phyloP scores from a whole-genome alignment of 2,797 vertebrate species.

The Brachyalestes nurse region DNA sequence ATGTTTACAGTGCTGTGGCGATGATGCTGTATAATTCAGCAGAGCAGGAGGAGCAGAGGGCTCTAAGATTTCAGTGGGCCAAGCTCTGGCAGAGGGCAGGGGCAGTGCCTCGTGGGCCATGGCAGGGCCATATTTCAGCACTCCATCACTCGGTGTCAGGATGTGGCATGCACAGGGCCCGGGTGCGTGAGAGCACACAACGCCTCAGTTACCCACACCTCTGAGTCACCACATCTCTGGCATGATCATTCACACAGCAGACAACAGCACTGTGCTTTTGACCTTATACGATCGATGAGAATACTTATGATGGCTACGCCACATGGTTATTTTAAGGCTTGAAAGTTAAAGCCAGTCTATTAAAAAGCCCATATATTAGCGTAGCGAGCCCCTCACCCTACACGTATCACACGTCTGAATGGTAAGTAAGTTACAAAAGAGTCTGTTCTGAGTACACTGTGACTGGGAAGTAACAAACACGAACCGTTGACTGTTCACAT shows the following conservation, averaged over 20 bases:
- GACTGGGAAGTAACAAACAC: not conserved
- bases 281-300: constrained; percentile 31
- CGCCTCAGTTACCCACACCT: constrained; percentile 44
- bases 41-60: constrained; percentile 68
- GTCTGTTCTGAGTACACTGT: not conserved
- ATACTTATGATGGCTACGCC: not conserved
- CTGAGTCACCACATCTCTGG: constrained; percentile 47
- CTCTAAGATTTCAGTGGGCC: constrained; percentile 77
- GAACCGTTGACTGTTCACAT: not conserved
- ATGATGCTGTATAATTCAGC: constrained; percentile 76
- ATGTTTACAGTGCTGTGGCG: constrained; percentile 32
- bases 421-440: not conserved
- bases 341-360: not conserved
- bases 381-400: no score
- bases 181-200: constrained; percentile 37
- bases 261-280: constrained; percentile 35
- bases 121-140: constrained; percentile 43
- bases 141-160: constrained; percentile 47
- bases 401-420: not conserved
- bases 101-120: constrained; percentile 43
- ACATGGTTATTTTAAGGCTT: not conserved
- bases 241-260: constrained; percentile 40
- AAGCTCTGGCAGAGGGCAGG: constrained; percentile 69
- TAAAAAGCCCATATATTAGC: not conserved
- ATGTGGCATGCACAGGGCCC: constrained; percentile 36